A percentile compares a stretch with the other conserved stretches of the same genome.
Evolutionary conservation across 2,888 invertebrate species (phyloP).

Genomic region (Mythimna albipuncta): DNA sequence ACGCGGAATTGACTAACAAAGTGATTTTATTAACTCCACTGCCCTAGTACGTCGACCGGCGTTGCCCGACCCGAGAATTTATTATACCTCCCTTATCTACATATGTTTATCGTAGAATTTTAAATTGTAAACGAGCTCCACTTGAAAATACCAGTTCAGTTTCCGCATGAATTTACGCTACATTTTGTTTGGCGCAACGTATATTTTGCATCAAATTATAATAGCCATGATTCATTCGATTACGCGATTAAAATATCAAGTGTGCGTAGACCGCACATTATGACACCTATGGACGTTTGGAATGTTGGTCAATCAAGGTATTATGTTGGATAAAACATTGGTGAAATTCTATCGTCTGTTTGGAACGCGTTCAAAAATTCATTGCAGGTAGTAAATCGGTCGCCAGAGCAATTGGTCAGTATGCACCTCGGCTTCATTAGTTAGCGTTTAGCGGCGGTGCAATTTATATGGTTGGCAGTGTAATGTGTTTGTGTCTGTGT

Average conservation of each 20-base stretch:
- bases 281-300: slow-evolving; percentile 19
- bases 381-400: slow-evolving; percentile 47
- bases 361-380: slow-evolving; percentile 42
- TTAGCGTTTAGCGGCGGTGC: slow-evolving; percentile 57
- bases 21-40: slow-evolving; percentile 81
- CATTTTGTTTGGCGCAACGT: slow-evolving; percentile 67
- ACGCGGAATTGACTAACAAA: slow-evolving; percentile 78
- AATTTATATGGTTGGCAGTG: slow-evolving; percentile 70
- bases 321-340: slow-evolving; percentile 11
- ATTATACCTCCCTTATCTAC: slow-evolving; percentile 84
- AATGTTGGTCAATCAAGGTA: slow-evolving; percentile 21
- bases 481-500: slow-evolving; percentile 75
- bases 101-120: slow-evolving; percentile 87
- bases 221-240: slow-evolving; percentile 46
- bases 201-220: slow-evolving; percentile 63
- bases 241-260: slow-evolving; percentile 48
- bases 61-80: slow-evolving; percentile 79
- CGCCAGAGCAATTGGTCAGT: slow-evolving; percentile 54
- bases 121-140: slow-evolving; percentile 87
- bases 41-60: slow-evolving; percentile 68
- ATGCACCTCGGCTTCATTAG: slow-evolving; percentile 60
- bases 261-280: slow-evolving; percentile 13
- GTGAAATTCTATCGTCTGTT: slow-evolving; percentile 17
- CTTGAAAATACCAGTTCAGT: slow-evolving; percentile 78
- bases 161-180: slow-evolving; percentile 73